Percentiles rank a stretch among this genome's conserved stretches.
These are phyloP conservation scores for Drosophila hamatofila DNA, from an alignment of 2,888 invertebrate genomes.

Conservation along the genomic window DNA sequence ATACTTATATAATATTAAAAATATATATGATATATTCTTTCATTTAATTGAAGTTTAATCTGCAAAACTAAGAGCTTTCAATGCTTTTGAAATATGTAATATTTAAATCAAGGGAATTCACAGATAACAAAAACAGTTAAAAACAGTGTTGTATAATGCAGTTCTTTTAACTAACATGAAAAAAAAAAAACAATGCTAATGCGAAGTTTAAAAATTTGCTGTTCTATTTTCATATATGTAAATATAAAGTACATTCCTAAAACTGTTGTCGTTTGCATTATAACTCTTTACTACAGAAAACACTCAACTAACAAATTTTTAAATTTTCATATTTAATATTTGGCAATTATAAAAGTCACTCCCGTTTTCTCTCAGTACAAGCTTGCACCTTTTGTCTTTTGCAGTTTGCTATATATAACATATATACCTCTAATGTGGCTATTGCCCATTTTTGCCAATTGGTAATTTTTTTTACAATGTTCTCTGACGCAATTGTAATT, in stretches of 20 bases:
- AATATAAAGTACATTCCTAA: background rate
- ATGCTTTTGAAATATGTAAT: too few species aligned
- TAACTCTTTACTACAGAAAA: background rate
- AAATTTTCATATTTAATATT: background rate
- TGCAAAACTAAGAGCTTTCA: too few species aligned
- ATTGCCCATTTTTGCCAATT: constrained; percentile 24
- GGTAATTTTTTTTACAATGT: constrained; percentile 37
- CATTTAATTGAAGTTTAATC: too few species aligned
- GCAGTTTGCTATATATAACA: background rate
- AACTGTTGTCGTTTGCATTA: background rate
- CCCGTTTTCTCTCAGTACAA: constrained; percentile 12
- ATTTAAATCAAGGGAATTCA: too few species aligned
- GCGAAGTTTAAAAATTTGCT: too few species aligned
- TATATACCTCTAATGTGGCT: constrained; percentile 1
- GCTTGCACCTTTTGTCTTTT: background rate
- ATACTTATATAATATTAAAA: too few species aligned
- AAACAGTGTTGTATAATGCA: too few species aligned
- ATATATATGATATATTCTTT: too few species aligned
- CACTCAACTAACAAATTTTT: background rate
- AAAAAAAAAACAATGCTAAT: too few species aligned
- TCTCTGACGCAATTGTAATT: constrained; percentile 66
- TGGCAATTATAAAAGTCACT: background rate
- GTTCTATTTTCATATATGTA: too few species aligned
- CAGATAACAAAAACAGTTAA: too few species aligned
- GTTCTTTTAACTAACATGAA: too few species aligned